Evolutionary conservation across 1,140 invertebrate species (phyloP).

Genomic region (Lucilia sericata): DNA sequence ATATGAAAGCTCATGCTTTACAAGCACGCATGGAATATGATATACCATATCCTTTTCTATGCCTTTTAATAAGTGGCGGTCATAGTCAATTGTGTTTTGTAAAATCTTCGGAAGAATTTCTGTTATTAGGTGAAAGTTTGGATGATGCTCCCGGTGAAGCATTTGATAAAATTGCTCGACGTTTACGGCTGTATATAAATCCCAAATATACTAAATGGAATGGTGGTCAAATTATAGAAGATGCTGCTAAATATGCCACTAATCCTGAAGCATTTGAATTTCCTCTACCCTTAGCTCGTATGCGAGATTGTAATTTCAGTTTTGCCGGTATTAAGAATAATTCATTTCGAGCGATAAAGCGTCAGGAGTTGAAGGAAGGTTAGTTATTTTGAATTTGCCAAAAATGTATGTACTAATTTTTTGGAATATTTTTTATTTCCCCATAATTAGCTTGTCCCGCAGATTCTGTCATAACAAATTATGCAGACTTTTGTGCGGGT

Average conservation of each 20-base stretch:
- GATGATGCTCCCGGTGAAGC: conserved; percentile 94
- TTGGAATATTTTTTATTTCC: conserved; percentile 3
- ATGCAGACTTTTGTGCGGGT: conserved; percentile 88
- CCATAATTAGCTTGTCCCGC: conserved; percentile 60
- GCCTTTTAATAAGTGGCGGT: conserved; percentile 91
- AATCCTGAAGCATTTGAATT: conserved; percentile 77
- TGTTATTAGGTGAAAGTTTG: conserved; percentile 80
- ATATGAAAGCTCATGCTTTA: conserved; percentile 99
- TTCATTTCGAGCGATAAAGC: conserved; percentile 70
- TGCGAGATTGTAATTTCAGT: conserved; percentile 86
- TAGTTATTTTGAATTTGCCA: background rate
- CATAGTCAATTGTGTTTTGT: conserved; percentile 89
- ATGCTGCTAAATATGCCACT: conserved; percentile 77
- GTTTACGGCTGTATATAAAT: conserved; percentile 86
- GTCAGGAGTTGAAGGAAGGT: conserved; percentile 72
- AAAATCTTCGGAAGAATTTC: conserved; percentile 80
- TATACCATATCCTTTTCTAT: conserved; percentile 90
- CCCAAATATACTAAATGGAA: conserved; percentile 77
- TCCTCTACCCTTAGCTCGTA: conserved; percentile 71
- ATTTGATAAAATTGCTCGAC: conserved; percentile 90
- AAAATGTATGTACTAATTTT: no score
- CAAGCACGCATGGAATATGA: conserved; percentile 77
- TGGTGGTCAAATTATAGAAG: conserved; percentile 89
- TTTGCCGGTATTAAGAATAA: conserved; percentile 81
- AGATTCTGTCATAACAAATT: conserved; percentile 81